phyloP scores from a whole-genome alignment of 2,888 invertebrate genomes.

The Pammene fasciana region DNA sequence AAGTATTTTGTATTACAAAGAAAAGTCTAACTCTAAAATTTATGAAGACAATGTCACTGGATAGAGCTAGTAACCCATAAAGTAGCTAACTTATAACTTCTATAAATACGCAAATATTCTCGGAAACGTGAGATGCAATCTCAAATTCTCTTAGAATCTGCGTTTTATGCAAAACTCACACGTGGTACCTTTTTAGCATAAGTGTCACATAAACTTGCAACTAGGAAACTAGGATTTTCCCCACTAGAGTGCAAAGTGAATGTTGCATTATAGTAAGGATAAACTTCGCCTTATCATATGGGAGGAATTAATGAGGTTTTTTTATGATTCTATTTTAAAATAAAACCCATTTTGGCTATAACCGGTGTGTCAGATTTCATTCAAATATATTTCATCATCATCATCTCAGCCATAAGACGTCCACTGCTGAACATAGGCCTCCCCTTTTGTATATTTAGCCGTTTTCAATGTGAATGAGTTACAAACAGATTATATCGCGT shows the following conservation, averaged over 20 bases:
- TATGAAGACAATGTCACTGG: too few species aligned
- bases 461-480: too few species aligned
- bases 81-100: not conserved
- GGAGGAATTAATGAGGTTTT: slow-evolving; percentile 6
- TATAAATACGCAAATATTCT: slow-evolving; percentile 21
- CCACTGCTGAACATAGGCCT: too few species aligned
- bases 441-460: not conserved
- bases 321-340: too few species aligned
- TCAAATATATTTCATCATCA: not conserved
- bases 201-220: slow-evolving; percentile 38
- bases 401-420: too few species aligned
- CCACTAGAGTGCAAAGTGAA: slow-evolving; percentile 33
- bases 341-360: too few species aligned
- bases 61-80: not conserved
- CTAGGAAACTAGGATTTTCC: slow-evolving; percentile 34
- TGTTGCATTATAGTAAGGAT: slow-evolving; percentile 13
- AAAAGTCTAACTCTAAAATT: too few species aligned
- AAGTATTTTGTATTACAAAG: too few species aligned
- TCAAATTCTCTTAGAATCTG: slow-evolving; percentile 33
- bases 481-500: too few species aligned
- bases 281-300: not conserved
- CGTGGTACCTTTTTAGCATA: slow-evolving; percentile 38
- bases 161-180: slow-evolving; percentile 35
- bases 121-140: slow-evolving; percentile 22
- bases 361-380: not conserved